Base-by-base conservation (phyloP, 2,113 vertebrate species). In the Circaetus cinerascens region DNA sequence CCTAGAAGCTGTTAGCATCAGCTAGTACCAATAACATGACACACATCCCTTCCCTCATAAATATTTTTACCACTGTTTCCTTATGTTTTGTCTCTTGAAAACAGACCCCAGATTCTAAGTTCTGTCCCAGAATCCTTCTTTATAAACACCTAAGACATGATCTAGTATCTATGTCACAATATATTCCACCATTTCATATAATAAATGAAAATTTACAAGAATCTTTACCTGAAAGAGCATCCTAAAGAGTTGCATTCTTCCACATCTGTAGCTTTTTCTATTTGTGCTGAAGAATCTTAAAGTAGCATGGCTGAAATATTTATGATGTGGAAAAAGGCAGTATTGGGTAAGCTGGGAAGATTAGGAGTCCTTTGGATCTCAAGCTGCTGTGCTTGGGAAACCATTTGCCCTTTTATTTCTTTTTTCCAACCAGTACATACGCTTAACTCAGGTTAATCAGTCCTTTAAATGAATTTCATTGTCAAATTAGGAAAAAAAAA, bases 361-460 rank as follows among this genome's bases (percentile, higher is more conserved):
- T 50, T 22, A 60, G 8, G 14, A 56, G 45, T 56, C 3, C 4
- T 71, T 69, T 55, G 9, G 8, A 45, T 40, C 1, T 40, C 22
- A 66, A 36, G 19, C 4, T 74, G 2, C 15, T 89, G 6, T 12
- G 4, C 0, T 38, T 41, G 29, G 18, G 18, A 68, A 82, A 22
- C 3, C 0, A 6, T 60, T 22, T 50, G 2, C 12, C 4, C 5
- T 48, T 50, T 62, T 38, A 2, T 45, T 50, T 30, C 8, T 71
- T 60, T 60, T 20, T 51, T n/a, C 7, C 38, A 38, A 10, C 3
- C 3, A 21, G 5, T 41, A 23, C 2, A 7, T 59, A 26, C 8
- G 41, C 13, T 56, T 88, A 40, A 20, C 9, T 76, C 7, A 30
- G 8, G 12, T 22, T 45, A 76, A 55, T 29, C 17, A 40, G 32